phyloP scores from a whole-genome alignment of 2,113 vertebrate species.

The Rallus limicola region DNA sequence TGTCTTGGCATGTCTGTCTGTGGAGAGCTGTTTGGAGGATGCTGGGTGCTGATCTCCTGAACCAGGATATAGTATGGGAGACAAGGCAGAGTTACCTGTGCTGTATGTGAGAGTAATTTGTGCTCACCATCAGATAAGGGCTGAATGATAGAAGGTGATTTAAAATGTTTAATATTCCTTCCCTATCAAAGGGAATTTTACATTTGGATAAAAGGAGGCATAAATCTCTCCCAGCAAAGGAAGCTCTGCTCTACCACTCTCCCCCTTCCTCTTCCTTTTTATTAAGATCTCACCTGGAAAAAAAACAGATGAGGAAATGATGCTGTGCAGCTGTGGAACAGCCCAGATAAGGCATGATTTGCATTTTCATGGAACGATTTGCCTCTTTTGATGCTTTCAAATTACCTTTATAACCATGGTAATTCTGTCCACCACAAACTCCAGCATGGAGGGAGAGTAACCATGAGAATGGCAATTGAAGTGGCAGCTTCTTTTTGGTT shows the following conservation, averaged over 20 bases:
- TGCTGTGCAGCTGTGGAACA: constrained; percentile 71
- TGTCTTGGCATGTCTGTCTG: background rate
- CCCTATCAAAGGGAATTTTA: constrained; percentile 24
- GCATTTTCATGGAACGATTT: constrained; percentile 73
- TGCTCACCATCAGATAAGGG: constrained; percentile 14
- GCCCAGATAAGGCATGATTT: constrained; percentile 70
- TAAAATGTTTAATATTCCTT: constrained; percentile 66
- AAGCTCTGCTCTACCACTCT: background rate
- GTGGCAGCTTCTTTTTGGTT: background rate
- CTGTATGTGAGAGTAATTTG: background rate
- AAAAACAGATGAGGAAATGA: constrained; percentile 57
- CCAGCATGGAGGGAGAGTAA: background rate
- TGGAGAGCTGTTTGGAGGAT: background rate
- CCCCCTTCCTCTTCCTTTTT: background rate
- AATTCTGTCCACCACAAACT: constrained; percentile 50
- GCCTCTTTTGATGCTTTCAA: constrained; percentile 50
- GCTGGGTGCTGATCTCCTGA: background rate
- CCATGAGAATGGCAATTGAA: background rate
- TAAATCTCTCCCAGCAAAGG: constrained; percentile 70
- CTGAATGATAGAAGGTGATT: constrained; percentile 46
- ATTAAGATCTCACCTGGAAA: constrained; percentile 67
- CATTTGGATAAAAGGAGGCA: constrained; percentile 69
- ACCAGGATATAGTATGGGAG: background rate
- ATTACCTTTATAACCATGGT: constrained; percentile 67
- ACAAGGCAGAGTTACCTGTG: background rate